Evolutionary conservation across 1,140 invertebrate species (phyloP), one percentile per base, ranked within the genome.

Genomic region (Zaprionus ornatus): DNA sequence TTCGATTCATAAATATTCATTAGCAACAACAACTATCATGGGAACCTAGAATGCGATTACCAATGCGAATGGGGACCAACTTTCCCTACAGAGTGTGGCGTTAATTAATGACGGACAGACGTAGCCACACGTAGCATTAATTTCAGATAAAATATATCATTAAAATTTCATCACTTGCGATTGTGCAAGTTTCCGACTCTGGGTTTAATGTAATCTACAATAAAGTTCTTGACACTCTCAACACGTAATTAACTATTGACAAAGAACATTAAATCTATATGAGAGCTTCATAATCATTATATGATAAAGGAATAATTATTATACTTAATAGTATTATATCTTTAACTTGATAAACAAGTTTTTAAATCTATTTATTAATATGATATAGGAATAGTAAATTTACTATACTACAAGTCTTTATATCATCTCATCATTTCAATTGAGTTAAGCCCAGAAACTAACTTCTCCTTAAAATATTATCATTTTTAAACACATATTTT

Each of bases 1-100:
- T 57, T 62, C 67, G 57, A 65, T 59, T 59, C 64, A 78, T 88
- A 78, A 78, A 90, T 84, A 88, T 84, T 78, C 64, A 87, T 74
- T 80, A 69, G 71, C 42, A 71, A 54, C 13, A 32, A 32, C 35
- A 62, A 66, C 29, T 61, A 23, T 10, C 40, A 62, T 87, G 82
- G 72, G 63, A 66, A 72, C 19, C 12, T 23, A 67, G 54, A 69
- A 86, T 79, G 45, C 67, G 54, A 69, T 17, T 67, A 45, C 40
- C 50, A 50, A 35, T 25, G 13, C 56, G 48, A 32, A 48, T 52
- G 40, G 27, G 7, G 40, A 32, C 65, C 68, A 69, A 77, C 82
- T 85, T 85, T 82, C 82, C 82, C 70, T 69, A 55, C 32, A 42
- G 23, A 19, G 42, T 50, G 21, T 12, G 37, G 19, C 40, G 25